These are phyloP conservation scores for Peromyscus leucopus DNA, from an alignment of 2,113 vertebrate genomes.

Conservation along the genomic window DNA sequence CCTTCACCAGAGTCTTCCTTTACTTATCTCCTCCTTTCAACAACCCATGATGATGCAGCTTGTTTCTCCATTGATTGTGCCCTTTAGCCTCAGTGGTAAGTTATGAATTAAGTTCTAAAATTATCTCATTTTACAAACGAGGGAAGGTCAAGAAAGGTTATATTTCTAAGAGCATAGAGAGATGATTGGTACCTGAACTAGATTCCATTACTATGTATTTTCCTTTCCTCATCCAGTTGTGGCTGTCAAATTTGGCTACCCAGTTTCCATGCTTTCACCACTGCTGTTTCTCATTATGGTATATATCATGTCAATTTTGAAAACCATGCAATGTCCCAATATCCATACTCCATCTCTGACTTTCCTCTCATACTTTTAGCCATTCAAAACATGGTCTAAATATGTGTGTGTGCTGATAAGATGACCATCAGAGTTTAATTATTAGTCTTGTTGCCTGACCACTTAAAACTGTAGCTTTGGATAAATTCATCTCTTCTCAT, in stretches of 20 bases:
- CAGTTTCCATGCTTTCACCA: neutral
- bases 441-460: neutral
- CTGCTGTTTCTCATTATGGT: neutral
- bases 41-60: neutral
- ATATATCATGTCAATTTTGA: neutral
- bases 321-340: neutral
- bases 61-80: neutral
- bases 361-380: constrained; percentile 11
- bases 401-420: neutral
- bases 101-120: neutral
- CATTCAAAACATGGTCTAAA: neutral
- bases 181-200: neutral
- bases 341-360: neutral
- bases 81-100: neutral
- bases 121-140: neutral
- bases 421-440: neutral
- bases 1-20: neutral
- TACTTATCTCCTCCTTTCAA: neutral
- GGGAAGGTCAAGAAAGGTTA: neutral
- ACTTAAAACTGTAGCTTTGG: neutral
- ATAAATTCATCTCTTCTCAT: neutral
- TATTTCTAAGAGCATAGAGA: neutral
- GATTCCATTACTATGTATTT: neutral
- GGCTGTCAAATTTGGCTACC: neutral
- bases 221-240: neutral